Evolutionary conservation across 1,140 invertebrate species (phyloP).

Genomic region (Zaprionus africanus): DNA sequence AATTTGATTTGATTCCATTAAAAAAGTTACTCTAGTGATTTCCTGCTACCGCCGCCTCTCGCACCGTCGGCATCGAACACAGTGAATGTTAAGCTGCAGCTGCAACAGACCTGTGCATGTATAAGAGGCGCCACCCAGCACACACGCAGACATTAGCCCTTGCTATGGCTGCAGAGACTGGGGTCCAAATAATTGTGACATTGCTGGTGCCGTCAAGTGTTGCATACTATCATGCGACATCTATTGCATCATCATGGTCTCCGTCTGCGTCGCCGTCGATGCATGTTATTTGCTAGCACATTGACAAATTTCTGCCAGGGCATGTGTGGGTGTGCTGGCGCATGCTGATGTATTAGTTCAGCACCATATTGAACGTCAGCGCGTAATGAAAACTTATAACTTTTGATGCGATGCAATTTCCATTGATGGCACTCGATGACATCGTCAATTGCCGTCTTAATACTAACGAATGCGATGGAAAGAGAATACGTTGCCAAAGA

Average conservation of each 20-base stretch:
- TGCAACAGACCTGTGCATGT: constrained; percentile 33
- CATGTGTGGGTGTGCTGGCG: constrained; percentile 21
- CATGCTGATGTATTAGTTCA: constrained; percentile 59
- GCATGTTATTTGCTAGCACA: constrained; percentile 78
- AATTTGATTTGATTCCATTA: constrained; percentile 84
- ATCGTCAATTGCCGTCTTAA: constrained; percentile 68
- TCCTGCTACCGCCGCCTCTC: constrained; percentile 41
- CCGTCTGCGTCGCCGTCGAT: constrained; percentile 38
- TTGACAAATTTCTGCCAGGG: constrained; percentile 65
- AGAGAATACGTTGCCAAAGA: constrained; percentile 26
- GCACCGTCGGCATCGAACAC: constrained; percentile 32
- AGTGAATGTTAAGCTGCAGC: constrained; percentile 51
- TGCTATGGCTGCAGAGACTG: background rate
- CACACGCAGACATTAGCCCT: background rate
- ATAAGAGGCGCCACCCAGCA: background rate
- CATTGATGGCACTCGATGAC: constrained; percentile 74
- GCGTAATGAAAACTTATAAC: constrained; percentile 74
- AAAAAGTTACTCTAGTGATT: constrained; percentile 83
- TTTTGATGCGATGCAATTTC: constrained; percentile 79
- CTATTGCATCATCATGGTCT: constrained; percentile 8
- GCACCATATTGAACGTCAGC: constrained; percentile 60
- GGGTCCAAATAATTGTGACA: constrained; percentile 78
- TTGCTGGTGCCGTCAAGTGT: constrained; percentile 69
- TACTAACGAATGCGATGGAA: constrained; percentile 39
- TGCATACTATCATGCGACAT: constrained; percentile 66